These are phyloP conservation scores for Eilema sororculum DNA, from an alignment of 2,888 invertebrate species.

Conservation along the genomic window DNA sequence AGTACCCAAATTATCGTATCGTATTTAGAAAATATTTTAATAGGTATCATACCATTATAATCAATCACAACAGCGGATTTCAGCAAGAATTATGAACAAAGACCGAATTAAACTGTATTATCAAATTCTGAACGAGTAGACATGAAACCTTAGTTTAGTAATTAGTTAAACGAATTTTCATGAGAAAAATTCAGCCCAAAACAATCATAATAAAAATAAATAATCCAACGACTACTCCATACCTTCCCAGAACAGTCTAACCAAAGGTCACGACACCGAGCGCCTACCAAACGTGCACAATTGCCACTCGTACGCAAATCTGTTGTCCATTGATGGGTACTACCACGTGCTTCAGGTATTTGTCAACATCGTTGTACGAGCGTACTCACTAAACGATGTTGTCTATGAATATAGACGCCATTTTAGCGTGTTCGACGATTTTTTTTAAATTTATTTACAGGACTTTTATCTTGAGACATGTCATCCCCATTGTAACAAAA, in stretches of 20 bases:
- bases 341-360: conserved; percentile 24
- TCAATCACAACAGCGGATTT: no score
- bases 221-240: conserved; percentile 32
- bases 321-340: conserved; percentile 31
- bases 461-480: no score
- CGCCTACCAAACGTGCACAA: conserved; percentile 22
- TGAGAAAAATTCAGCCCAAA: neutral
- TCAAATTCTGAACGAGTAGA: neutral
- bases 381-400: neutral
- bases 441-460: no score
- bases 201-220: neutral
- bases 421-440: no score
- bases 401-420: neutral
- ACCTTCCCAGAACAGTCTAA: conserved; percentile 14
- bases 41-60: neutral
- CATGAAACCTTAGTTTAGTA: neutral
- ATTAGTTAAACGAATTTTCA: neutral
- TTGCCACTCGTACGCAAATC: conserved; percentile 45
- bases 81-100: no score
- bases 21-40: no score
- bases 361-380: conserved; percentile 19
- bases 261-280: conserved; percentile 36
- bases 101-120: neutral
- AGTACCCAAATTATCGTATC: no score
- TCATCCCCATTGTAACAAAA: no score